A percentile compares a stretch with the other conserved stretches of the same genome.
Evolutionary conservation across 2,797 vertebrate species (phyloP).

Genomic region (Limnodromus scolopaceus): DNA sequence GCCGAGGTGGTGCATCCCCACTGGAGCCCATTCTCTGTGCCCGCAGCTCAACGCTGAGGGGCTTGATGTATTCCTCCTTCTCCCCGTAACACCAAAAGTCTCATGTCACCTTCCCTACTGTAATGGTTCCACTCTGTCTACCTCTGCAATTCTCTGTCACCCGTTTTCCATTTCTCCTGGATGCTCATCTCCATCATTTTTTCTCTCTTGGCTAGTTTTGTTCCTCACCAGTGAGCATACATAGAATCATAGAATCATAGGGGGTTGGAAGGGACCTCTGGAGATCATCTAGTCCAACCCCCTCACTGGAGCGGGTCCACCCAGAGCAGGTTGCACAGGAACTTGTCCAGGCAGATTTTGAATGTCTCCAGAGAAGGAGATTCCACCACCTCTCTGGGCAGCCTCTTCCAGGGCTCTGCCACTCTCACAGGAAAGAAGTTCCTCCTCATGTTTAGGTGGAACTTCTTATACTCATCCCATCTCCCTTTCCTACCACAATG

Average conservation of each 20-base stretch:
- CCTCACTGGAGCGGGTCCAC: too few relatives aligned
- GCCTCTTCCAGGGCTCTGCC: too few relatives aligned
- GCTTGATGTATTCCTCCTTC: not conserved
- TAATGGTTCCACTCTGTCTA: not conserved
- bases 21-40: not conserved
- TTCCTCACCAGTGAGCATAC: not conserved
- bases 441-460: too few relatives aligned
- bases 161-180: not conserved
- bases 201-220: not conserved
- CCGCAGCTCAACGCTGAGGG: fast-evolving
- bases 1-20: not conserved
- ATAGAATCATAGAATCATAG: too few relatives aligned
- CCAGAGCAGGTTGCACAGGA: too few relatives aligned
- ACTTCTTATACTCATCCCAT: too few relatives aligned
- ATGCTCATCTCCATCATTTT: not conserved
- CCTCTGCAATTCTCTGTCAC: not conserved
- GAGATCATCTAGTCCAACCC: too few relatives aligned
- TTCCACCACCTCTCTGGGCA: too few relatives aligned
- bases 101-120: fast-evolving
- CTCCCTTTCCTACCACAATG: not conserved
- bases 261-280: too few relatives aligned
- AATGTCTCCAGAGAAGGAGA: too few relatives aligned
- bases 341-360: too few relatives aligned
- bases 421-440: too few relatives aligned
- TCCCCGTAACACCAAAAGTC: not conserved